phyloP scores from a whole-genome alignment of 2,797 vertebrate species.

The Micrastur ruficollis region DNA sequence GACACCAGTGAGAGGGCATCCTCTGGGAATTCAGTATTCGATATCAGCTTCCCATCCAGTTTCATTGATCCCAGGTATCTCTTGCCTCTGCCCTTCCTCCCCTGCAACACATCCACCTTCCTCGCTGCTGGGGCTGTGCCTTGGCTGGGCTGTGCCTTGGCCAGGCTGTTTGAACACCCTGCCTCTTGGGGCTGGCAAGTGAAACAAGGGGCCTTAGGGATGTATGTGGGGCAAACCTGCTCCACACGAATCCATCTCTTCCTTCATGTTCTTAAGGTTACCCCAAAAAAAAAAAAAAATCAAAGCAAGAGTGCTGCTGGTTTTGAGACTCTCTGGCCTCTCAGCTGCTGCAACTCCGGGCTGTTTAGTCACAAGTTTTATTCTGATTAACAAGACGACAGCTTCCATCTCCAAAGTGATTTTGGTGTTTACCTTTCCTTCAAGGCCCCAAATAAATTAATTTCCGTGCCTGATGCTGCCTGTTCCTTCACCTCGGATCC shows the following conservation, averaged over 20 bases:
- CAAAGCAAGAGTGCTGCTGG: not conserved
- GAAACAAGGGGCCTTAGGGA: not conserved
- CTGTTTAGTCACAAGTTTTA: not conserved
- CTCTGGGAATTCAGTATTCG: not conserved
- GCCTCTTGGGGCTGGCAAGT: not conserved
- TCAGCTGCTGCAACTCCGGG: not conserved
- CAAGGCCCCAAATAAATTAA: not conserved
- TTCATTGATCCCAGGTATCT: not conserved
- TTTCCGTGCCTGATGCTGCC: not conserved
- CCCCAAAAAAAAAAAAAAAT: not conserved
- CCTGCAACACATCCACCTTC: not conserved
- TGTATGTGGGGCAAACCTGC: not conserved
- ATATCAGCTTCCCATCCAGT: not conserved
- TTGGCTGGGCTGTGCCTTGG: not conserved
- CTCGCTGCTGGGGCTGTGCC: not conserved
- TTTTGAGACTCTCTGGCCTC: not conserved
- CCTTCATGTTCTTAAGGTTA: not conserved
- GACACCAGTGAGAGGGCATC: not conserved
- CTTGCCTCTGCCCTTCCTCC: not conserved
- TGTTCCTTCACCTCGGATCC: not conserved
- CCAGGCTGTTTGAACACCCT: not conserved
- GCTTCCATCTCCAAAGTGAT: not conserved
- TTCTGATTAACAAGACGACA: not conserved
- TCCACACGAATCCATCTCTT: not conserved
- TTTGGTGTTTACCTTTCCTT: not conserved